phyloP scores from a whole-genome alignment of 2,797 vertebrate genomes.

The Catharus ustulatus region DNA sequence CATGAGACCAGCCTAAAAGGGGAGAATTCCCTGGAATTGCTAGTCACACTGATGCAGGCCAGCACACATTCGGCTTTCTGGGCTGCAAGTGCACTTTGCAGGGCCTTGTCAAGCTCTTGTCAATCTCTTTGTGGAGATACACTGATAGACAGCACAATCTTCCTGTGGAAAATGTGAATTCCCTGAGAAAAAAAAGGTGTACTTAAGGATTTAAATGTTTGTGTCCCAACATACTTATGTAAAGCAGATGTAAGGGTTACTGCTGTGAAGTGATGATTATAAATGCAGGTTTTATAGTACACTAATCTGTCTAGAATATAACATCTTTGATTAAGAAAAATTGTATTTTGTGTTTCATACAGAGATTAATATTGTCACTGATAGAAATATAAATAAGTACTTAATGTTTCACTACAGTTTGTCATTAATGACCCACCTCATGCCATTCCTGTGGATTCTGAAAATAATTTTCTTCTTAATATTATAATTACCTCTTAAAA shows the following conservation, averaged over 20 bases:
- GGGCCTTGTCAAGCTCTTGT: neutral
- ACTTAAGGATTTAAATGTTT: conserved; percentile 71
- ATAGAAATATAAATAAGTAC: neutral
- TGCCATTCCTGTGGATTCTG: neutral
- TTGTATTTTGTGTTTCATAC: neutral
- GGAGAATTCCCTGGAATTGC: neutral
- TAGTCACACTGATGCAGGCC: neutral
- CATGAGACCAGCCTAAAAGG: fast-evolving
- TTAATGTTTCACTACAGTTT: neutral
- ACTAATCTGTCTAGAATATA: neutral
- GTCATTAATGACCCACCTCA: neutral
- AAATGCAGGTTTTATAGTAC: neutral
- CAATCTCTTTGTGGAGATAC: neutral
- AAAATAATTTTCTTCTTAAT: neutral
- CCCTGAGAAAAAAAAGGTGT: neutral
- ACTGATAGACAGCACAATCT: conserved; percentile 37
- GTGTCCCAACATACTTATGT: conserved; percentile 20
- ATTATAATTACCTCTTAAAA: neutral
- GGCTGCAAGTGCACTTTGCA: neutral
- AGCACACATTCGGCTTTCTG: neutral
- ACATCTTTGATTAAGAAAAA: neutral
- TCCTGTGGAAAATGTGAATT: conserved; percentile 36
- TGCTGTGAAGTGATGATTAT: neutral
- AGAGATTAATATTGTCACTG: neutral
- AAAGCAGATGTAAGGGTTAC: conserved; percentile 41